Evolutionary conservation across 92 coral and sea anemone genomes (phyloP).

Genomic region (Palythoa caribaeorum): DNA sequence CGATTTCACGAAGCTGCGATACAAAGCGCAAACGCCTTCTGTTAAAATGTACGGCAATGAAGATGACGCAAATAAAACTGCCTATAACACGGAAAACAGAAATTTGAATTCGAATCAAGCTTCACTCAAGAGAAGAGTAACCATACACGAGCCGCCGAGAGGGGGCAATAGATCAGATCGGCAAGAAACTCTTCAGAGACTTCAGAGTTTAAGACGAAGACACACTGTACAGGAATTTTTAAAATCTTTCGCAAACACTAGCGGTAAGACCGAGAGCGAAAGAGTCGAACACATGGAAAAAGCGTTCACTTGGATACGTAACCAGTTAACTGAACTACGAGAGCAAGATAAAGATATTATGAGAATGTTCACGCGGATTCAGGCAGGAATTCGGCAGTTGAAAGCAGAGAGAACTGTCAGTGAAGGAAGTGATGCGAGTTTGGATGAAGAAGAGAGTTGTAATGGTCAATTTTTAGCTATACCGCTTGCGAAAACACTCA

Average conservation of each 20-base stretch:
- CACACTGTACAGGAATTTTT: conserved; percentile 71
- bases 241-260: conserved; percentile 62
- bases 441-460: background rate
- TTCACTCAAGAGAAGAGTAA: conserved; percentile 25
- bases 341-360: conserved; percentile 92
- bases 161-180: conserved; percentile 27
- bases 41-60: conserved; percentile 1
- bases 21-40: background rate
- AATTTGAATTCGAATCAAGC: background rate
- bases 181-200: conserved; percentile 40
- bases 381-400: conserved; percentile 90
- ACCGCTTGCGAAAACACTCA: conserved; percentile 30
- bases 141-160: conserved; percentile 39
- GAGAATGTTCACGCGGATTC: conserved; percentile 87
- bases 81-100: background rate
- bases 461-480: background rate
- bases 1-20: conserved; percentile 27
- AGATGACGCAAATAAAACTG: background rate
- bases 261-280: conserved; percentile 74
- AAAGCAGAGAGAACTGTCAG: conserved; percentile 66
- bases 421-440: conserved; percentile 48
- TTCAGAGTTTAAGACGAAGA: conserved; percentile 39
- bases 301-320: conserved; percentile 87
- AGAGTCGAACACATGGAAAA: conserved; percentile 76
- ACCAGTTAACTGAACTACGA: conserved; percentile 82